Evolutionary conservation across 1,140 invertebrate species (phyloP).

Genomic region (Caenorhabditis latens): DNA sequence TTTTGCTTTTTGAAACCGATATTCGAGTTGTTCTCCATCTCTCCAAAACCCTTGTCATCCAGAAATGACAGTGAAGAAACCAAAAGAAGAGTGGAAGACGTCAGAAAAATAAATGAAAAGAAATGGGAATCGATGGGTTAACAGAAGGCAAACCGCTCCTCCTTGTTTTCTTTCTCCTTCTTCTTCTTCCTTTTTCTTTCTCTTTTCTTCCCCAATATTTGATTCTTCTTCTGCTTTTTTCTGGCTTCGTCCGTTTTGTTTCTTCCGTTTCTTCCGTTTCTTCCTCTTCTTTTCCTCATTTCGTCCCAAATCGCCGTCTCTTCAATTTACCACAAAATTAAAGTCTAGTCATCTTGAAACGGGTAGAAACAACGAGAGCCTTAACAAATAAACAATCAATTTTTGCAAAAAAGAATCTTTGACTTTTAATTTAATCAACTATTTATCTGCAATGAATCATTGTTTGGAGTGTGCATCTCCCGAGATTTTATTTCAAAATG

Average conservation of each 20-base stretch:
- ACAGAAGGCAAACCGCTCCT: constrained; percentile 7
- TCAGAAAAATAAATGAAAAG: constrained; percentile 53
- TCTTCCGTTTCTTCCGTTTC: neutral
- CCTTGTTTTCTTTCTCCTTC: neutral
- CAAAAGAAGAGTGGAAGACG: constrained; percentile 27
- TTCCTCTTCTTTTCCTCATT: constrained; percentile 13
- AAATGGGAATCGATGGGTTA: constrained; percentile 46
- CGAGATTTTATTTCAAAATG: no score
- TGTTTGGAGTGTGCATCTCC: neutral
- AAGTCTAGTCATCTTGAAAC: neutral
- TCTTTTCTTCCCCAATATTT: constrained; percentile 39
- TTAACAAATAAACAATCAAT: constrained; percentile 8
- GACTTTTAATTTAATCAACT: neutral
- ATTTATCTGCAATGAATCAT: neutral
- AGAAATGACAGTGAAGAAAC: neutral
- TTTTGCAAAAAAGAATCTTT: constrained; percentile 28
- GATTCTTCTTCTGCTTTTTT: constrained; percentile 9
- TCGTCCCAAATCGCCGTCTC: neutral
- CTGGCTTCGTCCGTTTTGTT: constrained; percentile 8
- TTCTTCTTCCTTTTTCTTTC: neutral
- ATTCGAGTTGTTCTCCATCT: no score
- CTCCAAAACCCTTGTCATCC: no score
- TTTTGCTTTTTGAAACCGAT: no score
- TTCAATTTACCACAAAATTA: constrained; percentile 36
- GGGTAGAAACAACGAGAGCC: neutral